phyloP scores from a whole-genome alignment of 2,797 vertebrate genomes.

The Rhinogobio ventralis region DNA sequence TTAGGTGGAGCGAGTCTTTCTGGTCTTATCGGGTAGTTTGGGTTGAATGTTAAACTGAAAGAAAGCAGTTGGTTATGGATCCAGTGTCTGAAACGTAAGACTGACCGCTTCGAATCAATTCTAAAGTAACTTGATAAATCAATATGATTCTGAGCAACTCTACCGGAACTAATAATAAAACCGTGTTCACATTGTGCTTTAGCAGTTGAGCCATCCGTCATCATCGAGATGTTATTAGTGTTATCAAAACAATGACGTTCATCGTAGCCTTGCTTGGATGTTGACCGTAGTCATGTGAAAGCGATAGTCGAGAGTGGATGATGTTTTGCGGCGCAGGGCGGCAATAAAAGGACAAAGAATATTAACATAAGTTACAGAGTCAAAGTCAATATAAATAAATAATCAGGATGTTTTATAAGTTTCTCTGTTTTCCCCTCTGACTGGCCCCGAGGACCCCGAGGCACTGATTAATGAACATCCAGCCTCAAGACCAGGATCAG shows the following conservation, averaged over 20 bases:
- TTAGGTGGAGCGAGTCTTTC: slow-evolving; percentile 54
- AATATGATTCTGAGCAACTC: slow-evolving; percentile 26
- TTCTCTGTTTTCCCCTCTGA: slow-evolving; percentile 76
- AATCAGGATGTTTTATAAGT: slow-evolving; percentile 71
- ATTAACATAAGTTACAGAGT: slow-evolving; percentile 66
- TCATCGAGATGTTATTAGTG: slow-evolving; percentile 9
- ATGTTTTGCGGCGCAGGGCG: slow-evolving; percentile 39
- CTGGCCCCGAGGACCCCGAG: slow-evolving; percentile 75
- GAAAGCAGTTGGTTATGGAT: slow-evolving; percentile 43
- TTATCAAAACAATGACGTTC: slow-evolving; percentile 24
- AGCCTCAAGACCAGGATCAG: slow-evolving; percentile 83
- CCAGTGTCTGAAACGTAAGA: slow-evolving; percentile 49
- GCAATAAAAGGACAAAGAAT: slow-evolving; percentile 43
- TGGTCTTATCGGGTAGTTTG: slow-evolving; percentile 43
- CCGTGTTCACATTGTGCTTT: slow-evolving; percentile 11
- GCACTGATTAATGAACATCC: slow-evolving; percentile 82
- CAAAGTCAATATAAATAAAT: slow-evolving; percentile 70
- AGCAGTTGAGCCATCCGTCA: slow-evolving; percentile 14
- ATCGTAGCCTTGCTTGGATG: not conserved
- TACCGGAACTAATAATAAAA: slow-evolving; percentile 32
- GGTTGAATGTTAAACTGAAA: slow-evolving; percentile 39
- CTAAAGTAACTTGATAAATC: slow-evolving; percentile 43
- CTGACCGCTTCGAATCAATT: slow-evolving; percentile 31
- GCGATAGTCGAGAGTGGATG: not conserved
- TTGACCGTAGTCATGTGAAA: slow-evolving; percentile 19